Evolutionary conservation across 2,797 vertebrate genomes (phyloP), one percentile per base, ranked within the genome.

Genomic region (Chrosomus eos): DNA sequence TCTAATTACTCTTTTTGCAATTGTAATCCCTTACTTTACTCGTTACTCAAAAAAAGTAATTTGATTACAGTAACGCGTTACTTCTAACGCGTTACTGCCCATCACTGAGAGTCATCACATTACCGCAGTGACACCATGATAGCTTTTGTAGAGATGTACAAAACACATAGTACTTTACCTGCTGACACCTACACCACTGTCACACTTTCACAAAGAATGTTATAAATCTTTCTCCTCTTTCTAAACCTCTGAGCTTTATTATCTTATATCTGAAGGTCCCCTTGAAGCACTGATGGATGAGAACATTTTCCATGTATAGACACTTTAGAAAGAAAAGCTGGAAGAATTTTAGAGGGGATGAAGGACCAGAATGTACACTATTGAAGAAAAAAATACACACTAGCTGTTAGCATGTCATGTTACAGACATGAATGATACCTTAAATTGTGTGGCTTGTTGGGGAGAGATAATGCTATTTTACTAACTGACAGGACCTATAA

Each of bases 231-330:
- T 67, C 28, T 80, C 43, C 28, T 67, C 78, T 51, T 51, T 51
- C 62, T 51, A 80, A 80, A 80, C 28, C 78, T 80, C 64, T n/a
- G 78, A 80, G 78, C 28, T 80, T 67, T 80, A 80, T 53, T 68
- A 53, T 80, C 78, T 80, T 67, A 80, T 51, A 80, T 68, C 45
- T 67, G 62, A 80, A 80, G 78, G 78, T 80, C 78, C 62, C 62
- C 62, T 80, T 80, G 78, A 67, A 80, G 28, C 28, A 36, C 78
- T 80, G 45, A 80, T 67, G 21, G 78, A 80, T 80, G 78, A 80
- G 45, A 31, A 80, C 23, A 80, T 51, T 43, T 67, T 67, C 45
- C 28, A 68, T 67, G 68, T 68, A 28, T 33, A 64, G 77, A 66
- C 77, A 79, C 60, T 48, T 79, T 64, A 79, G 58, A 33, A 66